A percentile compares a stretch with the other conserved stretches of the same genome.
Conservation (phyloP, 1,140 invertebrate genomes). For the Ectropis grisescens region DNA sequence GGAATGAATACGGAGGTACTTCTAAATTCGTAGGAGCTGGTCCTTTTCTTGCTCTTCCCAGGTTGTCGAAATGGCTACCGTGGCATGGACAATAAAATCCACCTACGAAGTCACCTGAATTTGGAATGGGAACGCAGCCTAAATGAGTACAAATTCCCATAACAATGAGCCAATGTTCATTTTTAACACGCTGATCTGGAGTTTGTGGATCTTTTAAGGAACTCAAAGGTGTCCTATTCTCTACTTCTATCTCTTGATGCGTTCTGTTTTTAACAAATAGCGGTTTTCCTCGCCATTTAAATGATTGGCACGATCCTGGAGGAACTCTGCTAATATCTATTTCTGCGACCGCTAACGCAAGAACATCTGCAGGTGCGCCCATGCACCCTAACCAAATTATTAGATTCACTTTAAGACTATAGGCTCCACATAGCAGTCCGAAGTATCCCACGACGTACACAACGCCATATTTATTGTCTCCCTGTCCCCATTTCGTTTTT, state of each 20-base stretch:
- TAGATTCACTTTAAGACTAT: slow-evolving; percentile 29
- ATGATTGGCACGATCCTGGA: slow-evolving; percentile 70
- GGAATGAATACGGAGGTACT: slow-evolving; percentile 77
- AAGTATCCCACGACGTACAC: slow-evolving; percentile 36
- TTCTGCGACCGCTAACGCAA: slow-evolving; percentile 43
- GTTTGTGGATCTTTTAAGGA: slow-evolving; percentile 81
- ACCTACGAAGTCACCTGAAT: slow-evolving; percentile 78
- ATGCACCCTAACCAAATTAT: slow-evolving; percentile 33
- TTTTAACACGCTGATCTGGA: slow-evolving; percentile 75
- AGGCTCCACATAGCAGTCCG: slow-evolving; percentile 29
- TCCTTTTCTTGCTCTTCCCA: slow-evolving; percentile 88
- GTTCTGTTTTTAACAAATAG: slow-evolving; percentile 85
- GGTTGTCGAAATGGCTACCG: slow-evolving; percentile 91
- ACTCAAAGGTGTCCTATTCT: slow-evolving; percentile 74
- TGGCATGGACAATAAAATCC: slow-evolving; percentile 95
- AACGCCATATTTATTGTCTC: slow-evolving; percentile 35
- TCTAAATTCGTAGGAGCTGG: slow-evolving; percentile 89
- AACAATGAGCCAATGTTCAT: slow-evolving; percentile 85
- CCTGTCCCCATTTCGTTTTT: slow-evolving; percentile 34
- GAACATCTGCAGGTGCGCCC: slow-evolving; percentile 39
- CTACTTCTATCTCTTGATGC: slow-evolving; percentile 77
- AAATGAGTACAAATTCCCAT: slow-evolving; percentile 93
- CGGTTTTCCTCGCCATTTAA: slow-evolving; percentile 90
- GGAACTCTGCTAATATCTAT: slow-evolving; percentile 36
- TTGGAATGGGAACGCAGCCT: slow-evolving; percentile 87